Base-by-base conservation (phyloP, 1,140 invertebrate species). In the Papilio xuthus region DNA sequence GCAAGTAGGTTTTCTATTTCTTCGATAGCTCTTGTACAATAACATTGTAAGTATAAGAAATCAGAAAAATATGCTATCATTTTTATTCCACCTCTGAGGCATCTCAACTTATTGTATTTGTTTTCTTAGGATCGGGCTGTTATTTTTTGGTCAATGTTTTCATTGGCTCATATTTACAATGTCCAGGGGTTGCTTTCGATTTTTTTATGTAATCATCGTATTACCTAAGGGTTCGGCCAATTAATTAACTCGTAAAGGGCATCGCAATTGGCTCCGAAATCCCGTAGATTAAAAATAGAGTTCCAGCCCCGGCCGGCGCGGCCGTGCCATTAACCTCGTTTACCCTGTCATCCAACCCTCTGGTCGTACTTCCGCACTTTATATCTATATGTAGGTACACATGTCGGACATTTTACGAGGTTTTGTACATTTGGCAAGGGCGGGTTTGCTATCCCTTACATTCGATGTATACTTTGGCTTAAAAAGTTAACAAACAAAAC, bases 301-400 rank as follows among this genome's bases (percentile, higher is more conserved):
- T 67, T 74, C 78, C 63, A 44, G 50, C 50, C n/a, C 41, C 74
- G 56, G 37, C 50, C 47, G 18, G 74, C 63, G 41, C 41, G 71
- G 37, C 9, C 70, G 72, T 77, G 79, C 79, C 79, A 80, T 80
- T 80, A 80, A 77, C 79, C 79, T 77, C 79, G 74, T 80, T 80
- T 80, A 75, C 74, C 60, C 53, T 80, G 79, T 80, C 74, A 77
- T 47, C 73, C 74, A 75, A 80, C 79, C 79, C 79, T 53, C 44
- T 69, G 73, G 44, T 9, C 74, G 71, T 42, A 73, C 71, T 73
- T 73, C 71, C 71, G 37, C 13, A 73, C 70, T 71, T 37, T 73
- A n/a, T 69, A 69, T 42, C 20, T 73, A 73, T 47, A 47, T 73
- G 20, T n/a, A n/a, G n/a, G n/a, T 26, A 44, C 42, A 44, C 20